These are phyloP conservation scores for Chrysemys picta DNA, from an alignment of 2,113 vertebrate species.

Conservation along the genomic window DNA sequence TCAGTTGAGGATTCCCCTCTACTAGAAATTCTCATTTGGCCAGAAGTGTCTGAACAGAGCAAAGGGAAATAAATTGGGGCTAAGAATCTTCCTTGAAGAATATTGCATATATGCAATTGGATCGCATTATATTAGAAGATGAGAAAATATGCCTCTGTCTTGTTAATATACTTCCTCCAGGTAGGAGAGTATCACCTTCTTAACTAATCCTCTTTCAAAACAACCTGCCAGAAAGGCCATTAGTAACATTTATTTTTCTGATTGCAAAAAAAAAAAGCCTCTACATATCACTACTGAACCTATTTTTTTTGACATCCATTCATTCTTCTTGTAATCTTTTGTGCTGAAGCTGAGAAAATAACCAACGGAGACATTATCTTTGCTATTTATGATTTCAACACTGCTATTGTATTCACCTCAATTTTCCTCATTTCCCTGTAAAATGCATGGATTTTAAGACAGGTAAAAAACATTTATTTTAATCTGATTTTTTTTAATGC, in stretches of 20 bases:
- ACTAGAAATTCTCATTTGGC: not conserved
- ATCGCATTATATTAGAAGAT: constrained; percentile 34
- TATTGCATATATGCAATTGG: not conserved
- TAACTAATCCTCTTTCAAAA: constrained; percentile 64
- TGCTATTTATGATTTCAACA: constrained; percentile 64
- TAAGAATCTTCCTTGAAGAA: not conserved
- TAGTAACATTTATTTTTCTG: constrained; percentile 69
- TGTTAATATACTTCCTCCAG: constrained; percentile 65
- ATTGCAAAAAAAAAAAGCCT: constrained; percentile 40
- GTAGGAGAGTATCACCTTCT: constrained; percentile 48
- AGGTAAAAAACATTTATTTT: not conserved
- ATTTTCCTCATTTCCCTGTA: constrained; percentile 58
- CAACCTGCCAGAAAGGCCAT: constrained; percentile 63
- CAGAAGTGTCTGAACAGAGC: not conserved
- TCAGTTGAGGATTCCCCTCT: not conserved
- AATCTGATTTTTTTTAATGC: not conserved
- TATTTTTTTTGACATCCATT: constrained; percentile 72
- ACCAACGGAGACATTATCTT: constrained; percentile 60
- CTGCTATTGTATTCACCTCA: constrained; percentile 20
- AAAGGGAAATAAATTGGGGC: not conserved
- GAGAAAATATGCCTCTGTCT: constrained; percentile 50
- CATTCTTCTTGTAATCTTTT: constrained; percentile 62
- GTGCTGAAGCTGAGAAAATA: constrained; percentile 65
- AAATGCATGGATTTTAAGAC: constrained; percentile 58
- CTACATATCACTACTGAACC: constrained; percentile 50